phyloP scores from a whole-genome alignment of 2,888 invertebrate species.

The Amphimallon solstitiale region DNA sequence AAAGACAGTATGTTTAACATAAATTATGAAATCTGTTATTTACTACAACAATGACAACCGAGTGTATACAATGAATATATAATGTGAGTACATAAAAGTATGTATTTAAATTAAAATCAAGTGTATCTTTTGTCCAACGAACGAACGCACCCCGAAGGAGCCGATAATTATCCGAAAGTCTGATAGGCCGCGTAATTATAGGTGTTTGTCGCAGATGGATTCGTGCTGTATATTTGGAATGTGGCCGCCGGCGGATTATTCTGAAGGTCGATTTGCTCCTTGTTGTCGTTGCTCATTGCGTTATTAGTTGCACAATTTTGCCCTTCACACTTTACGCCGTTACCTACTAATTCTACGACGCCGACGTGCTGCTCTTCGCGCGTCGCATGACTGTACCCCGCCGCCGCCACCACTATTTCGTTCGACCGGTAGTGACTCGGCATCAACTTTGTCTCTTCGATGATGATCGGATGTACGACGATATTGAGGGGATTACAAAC shows the following conservation, averaged over 20 bases:
- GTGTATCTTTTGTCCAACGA: too few species aligned
- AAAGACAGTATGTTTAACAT: too few species aligned
- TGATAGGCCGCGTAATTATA: constrained; percentile 43
- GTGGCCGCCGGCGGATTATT: constrained; percentile 14
- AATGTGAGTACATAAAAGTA: too few species aligned
- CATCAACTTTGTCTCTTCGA: constrained; percentile 54
- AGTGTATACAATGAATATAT: too few species aligned
- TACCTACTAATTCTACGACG: constrained; percentile 9
- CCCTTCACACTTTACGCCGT: constrained; percentile 42
- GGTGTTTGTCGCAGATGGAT: constrained; percentile 39
- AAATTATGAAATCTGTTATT: too few species aligned
- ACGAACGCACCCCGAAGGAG: not conserved
- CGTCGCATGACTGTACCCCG: constrained; percentile 29
- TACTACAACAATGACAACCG: too few species aligned
- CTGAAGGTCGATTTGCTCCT: constrained; percentile 37
- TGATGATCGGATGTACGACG: constrained; percentile 51
- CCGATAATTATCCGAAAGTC: constrained; percentile 42
- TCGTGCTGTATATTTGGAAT: constrained; percentile 38
- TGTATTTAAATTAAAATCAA: too few species aligned
- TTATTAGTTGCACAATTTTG: constrained; percentile 42
- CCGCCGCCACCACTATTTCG: constrained; percentile 47
- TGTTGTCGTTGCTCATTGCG: constrained; percentile 41
- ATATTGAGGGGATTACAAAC: constrained; percentile 17
- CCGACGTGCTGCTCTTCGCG: too few species aligned
- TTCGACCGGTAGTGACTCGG: constrained; percentile 51